Percentiles rank a stretch among this genome's conserved stretches.
These are phyloP conservation scores for Spea bombifrons DNA, from an alignment of 2,113 vertebrate genomes.

Conservation along the genomic window DNA sequence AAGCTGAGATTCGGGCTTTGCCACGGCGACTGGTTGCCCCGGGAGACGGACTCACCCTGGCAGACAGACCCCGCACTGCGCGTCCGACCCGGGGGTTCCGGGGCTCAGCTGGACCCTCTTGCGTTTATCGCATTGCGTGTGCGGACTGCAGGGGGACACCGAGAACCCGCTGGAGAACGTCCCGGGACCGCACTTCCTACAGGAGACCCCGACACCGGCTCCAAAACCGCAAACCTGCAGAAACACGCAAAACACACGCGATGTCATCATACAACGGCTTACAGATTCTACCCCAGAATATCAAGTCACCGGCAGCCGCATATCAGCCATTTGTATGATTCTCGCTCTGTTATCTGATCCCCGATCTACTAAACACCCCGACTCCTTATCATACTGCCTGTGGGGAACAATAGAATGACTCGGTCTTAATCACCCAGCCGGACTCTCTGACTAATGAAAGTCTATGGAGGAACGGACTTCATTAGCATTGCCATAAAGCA, in stretches of 20 bases:
- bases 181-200: constrained; percentile 70
- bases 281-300: background rate
- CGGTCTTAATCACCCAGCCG: too few relatives aligned
- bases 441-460: too few relatives aligned
- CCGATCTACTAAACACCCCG: too few relatives aligned
- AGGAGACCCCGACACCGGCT: constrained; percentile 50
- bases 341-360: too few relatives aligned
- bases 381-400: too few relatives aligned
- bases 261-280: background rate
- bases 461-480: too few relatives aligned
- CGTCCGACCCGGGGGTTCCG: constrained; percentile 64
- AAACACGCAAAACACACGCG: background rate
- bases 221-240: constrained; percentile 62
- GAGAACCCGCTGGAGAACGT: constrained; percentile 74
- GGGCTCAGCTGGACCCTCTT: constrained; percentile 59
- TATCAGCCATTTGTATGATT: too few relatives aligned
- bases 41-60: constrained; percentile 66
- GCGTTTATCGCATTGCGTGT: constrained; percentile 64
- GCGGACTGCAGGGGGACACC: constrained; percentile 64
- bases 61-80: constrained; percentile 77
- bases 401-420: too few relatives aligned
- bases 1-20: too few relatives aligned
- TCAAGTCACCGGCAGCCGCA: too few relatives aligned
- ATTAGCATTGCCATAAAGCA: too few relatives aligned
- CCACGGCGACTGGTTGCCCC: background rate